phyloP scores from a whole-genome alignment of 37 sponge, comb jelly and placozoan species.

The Oscarella lobularis region DNA sequence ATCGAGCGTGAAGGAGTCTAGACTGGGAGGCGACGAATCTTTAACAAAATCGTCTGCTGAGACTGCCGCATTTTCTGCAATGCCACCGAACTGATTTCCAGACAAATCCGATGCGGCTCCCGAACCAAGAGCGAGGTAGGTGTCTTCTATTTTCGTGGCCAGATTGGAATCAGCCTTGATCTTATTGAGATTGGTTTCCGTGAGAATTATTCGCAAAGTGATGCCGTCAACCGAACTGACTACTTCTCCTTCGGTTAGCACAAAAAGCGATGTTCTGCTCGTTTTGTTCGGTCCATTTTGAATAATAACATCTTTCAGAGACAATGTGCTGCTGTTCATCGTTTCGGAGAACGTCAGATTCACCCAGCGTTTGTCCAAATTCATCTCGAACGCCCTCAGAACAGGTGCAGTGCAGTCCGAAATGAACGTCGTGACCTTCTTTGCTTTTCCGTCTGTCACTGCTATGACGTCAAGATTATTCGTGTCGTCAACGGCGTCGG shows the following conservation, averaged over 20 bases:
- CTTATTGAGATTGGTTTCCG: conserved; percentile 43
- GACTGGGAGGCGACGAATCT: conserved; percentile 15
- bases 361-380: conserved; percentile 43
- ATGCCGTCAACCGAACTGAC: conserved; percentile 10
- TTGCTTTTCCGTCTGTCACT: too few relatives aligned
- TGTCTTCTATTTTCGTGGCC: conserved; percentile 28
- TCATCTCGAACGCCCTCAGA: conserved; percentile 38
- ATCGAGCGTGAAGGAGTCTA: conserved; percentile 28
- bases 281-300: conserved; percentile 45
- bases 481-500: too few relatives aligned
- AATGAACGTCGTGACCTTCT: too few relatives aligned
- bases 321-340: conserved; percentile 35
- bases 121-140: conserved; percentile 36
- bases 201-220: too few relatives aligned
- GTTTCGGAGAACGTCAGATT: conserved; percentile 47
- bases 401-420: conserved; percentile 48
- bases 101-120: conserved; percentile 42
- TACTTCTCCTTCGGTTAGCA: conserved; percentile 17
- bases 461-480: too few relatives aligned
- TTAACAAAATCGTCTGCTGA: background rate
- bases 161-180: conserved; percentile 43
- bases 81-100: conserved; percentile 30
- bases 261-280: too few relatives aligned
- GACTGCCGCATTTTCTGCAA: background rate
- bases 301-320: conserved; percentile 35